These are phyloP conservation scores for Paramormyrops hopkinsi DNA, from an alignment of 2,797 vertebrate genomes.

Conservation along the genomic window DNA sequence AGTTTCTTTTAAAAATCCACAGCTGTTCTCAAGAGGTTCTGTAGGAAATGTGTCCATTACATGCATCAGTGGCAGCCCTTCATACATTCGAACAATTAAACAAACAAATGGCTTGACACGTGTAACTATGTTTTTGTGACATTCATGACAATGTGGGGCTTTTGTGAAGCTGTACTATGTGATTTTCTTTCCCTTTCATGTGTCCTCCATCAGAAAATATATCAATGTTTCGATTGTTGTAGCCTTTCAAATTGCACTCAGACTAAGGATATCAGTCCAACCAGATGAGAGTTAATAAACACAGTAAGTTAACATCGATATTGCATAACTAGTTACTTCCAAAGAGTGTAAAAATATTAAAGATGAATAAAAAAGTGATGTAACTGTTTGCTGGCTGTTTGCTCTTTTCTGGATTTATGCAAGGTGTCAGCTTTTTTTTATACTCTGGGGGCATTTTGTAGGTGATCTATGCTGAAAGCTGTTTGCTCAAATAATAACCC, in stretches of 20 bases:
- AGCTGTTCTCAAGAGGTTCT: neutral
- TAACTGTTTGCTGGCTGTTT: neutral
- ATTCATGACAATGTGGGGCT: neutral
- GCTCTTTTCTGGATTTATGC: neutral
- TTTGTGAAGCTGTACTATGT: neutral
- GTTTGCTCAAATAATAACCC: neutral
- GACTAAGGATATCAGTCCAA: neutral
- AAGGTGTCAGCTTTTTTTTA: neutral
- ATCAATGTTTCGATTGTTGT: neutral
- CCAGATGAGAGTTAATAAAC: neutral
- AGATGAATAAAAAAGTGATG: neutral
- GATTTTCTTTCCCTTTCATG: neutral
- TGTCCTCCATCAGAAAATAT: neutral
- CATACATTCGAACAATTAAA: neutral
- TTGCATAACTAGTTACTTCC: neutral
- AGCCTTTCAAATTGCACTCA: neutral
- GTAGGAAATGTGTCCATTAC: neutral
- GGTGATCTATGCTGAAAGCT: neutral
- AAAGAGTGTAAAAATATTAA: neutral
- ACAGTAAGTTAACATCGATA: neutral
- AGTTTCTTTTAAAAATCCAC: slow-evolving; percentile 18
- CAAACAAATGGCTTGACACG: neutral
- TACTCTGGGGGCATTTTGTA: neutral
- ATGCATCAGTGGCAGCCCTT: neutral
- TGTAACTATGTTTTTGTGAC: neutral